phyloP scores from a whole-genome alignment of 2,797 vertebrate species.

The Carapus acus region DNA sequence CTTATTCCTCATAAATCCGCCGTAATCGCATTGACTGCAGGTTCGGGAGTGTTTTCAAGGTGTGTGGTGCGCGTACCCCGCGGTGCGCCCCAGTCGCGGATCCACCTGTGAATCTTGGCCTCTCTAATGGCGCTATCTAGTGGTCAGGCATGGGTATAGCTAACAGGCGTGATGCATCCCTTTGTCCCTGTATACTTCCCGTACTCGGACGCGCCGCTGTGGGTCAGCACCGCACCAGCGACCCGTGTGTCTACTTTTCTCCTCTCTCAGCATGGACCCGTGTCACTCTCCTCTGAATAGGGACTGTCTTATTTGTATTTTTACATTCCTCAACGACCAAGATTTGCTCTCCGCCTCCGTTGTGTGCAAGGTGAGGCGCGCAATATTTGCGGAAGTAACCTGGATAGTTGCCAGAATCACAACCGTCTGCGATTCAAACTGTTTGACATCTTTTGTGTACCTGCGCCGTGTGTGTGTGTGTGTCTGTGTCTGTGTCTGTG shows the following conservation, averaged over 20 bases:
- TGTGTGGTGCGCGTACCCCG: constrained; percentile 1
- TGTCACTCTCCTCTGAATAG: constrained; percentile 35
- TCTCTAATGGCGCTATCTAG: constrained; percentile 67
- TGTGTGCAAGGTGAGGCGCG: constrained; percentile 72
- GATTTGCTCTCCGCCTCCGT: constrained; percentile 67
- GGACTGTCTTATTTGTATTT: constrained; percentile 71
- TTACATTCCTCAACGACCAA: constrained; percentile 64
- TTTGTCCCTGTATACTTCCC: constrained; percentile 39
- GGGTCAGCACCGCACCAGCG: neutral
- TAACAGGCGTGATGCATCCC: fast-evolving
- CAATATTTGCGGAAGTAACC: constrained; percentile 50
- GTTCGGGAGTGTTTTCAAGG: too few species aligned
- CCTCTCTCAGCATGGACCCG: constrained; percentile 39
- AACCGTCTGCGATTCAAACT: neutral
- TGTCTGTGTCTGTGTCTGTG: too few species aligned
- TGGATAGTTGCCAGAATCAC: neutral
- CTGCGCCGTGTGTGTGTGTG: too few species aligned
- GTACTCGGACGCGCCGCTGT: constrained; percentile 25
- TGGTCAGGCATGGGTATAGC: constrained; percentile 5
- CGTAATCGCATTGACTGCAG: too few species aligned
- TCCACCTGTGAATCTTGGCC: constrained; percentile 4
- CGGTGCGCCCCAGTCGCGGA: constrained; percentile 3
- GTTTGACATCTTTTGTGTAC: neutral
- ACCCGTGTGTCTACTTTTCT: fast-evolving
- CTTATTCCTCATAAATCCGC: too few species aligned